Evolutionary conservation across 2,888 invertebrate species (phyloP).

Genomic region (Drosophila atroscutellata): DNA sequence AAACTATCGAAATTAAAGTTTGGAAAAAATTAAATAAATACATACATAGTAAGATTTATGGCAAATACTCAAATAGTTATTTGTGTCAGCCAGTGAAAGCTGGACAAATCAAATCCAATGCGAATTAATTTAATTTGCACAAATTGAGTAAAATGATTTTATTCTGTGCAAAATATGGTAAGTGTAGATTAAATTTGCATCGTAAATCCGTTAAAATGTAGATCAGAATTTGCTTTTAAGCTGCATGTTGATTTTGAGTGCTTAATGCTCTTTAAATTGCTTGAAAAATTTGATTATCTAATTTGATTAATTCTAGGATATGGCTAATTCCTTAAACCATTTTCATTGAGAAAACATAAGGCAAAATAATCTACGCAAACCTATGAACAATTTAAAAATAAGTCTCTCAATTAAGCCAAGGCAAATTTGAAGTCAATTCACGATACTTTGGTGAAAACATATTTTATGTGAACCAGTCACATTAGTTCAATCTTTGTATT

Average conservation of each 20-base stretch:
- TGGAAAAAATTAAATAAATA: conserved; percentile 9
- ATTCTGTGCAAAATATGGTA: neutral
- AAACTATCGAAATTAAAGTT: conserved; percentile 37
- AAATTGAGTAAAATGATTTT: conserved; percentile 1
- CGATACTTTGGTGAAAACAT: neutral
- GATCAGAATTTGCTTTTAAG: neutral
- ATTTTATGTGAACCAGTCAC: neutral
- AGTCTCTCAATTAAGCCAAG: no score
- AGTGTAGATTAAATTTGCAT: neutral
- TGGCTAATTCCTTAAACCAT: neutral
- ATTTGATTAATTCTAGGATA: neutral
- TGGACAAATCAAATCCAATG: conserved; percentile 1
- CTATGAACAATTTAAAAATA: no score
- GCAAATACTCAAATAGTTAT: conserved; percentile 8
- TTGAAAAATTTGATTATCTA: neutral
- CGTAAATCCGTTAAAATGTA: neutral
- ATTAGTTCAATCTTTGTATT: conserved; percentile 7
- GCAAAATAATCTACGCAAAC: neutral
- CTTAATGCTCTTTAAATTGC: neutral
- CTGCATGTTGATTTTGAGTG: neutral
- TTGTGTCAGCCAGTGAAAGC: conserved; percentile 23
- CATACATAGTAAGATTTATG: conserved; percentile 27
- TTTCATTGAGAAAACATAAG: neutral
- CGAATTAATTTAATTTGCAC: conserved; percentile 1
- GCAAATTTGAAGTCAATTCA: neutral